Percentiles rank a stretch among this genome's conserved stretches.
Evolutionary conservation across 1,140 invertebrate genomes (phyloP).

Genomic region (Anoplophora glabripennis): DNA sequence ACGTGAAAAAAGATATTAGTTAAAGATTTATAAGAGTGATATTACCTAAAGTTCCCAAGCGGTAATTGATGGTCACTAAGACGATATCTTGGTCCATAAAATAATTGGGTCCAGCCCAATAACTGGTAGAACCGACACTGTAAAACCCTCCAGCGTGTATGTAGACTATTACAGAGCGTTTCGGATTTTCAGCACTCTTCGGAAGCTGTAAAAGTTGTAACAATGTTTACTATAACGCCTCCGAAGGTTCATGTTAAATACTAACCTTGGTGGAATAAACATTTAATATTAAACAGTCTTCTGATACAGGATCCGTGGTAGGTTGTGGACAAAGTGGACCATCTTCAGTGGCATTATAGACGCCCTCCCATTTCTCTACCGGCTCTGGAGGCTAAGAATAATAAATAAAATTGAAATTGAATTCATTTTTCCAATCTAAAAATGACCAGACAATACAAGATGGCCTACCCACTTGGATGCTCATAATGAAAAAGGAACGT

Average conservation of each 20-base stretch:
- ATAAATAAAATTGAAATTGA: no score
- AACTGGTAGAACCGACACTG: conserved; percentile 39
- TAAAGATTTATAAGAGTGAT: no score
- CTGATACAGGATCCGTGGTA: conserved; percentile 56
- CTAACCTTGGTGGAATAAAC: conserved; percentile 57
- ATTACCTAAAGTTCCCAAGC: conserved; percentile 54
- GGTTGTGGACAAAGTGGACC: conserved; percentile 53
- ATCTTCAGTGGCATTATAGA: conserved; percentile 58
- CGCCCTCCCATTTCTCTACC: conserved; percentile 55
- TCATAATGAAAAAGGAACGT: no score
- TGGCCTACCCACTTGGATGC: no score
- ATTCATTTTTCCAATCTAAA: no score
- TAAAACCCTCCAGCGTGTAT: conserved; percentile 54
- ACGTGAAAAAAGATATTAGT: no score
- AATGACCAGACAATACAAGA: no score
- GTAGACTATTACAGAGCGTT: conserved; percentile 52
- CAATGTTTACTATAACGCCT: not conserved
- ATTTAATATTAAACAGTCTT: conserved; percentile 70
- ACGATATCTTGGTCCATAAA: conserved; percentile 55
- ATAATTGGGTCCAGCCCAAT: conserved; percentile 49
- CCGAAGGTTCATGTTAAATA: not conserved
- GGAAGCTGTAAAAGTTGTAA: conserved; percentile 31
- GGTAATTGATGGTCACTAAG: conserved; percentile 60
- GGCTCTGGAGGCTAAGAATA: conserved; percentile 39
- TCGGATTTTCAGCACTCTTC: conserved; percentile 28